phyloP scores from a whole-genome alignment of 2,797 vertebrate genomes.

The Menidia menidia region DNA sequence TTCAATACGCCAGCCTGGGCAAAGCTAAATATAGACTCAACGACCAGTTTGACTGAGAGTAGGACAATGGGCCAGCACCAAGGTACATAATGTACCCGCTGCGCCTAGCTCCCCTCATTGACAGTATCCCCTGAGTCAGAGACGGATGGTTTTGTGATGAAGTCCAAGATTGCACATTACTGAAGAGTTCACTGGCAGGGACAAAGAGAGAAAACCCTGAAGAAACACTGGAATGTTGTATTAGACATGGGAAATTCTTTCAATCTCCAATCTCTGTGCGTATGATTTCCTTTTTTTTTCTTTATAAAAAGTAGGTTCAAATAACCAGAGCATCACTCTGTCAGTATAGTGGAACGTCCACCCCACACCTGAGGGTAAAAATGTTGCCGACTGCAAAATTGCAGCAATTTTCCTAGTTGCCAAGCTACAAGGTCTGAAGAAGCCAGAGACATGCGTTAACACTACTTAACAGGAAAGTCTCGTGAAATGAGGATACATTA shows the following conservation, averaged over 20 bases:
- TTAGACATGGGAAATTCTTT: background rate
- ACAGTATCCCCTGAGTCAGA: no score
- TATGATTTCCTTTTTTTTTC: no score
- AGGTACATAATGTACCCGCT: background rate
- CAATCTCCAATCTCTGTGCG: background rate
- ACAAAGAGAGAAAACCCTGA: no score
- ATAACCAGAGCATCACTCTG: no score
- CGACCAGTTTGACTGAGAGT: constrained; percentile 41
- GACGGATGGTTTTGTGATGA: no score
- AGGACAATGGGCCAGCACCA: constrained; percentile 30
- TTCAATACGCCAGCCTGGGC: constrained; percentile 67
- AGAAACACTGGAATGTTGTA: background rate
- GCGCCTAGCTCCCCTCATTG: background rate
- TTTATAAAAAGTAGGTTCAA: no score
- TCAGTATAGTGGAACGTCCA: background rate
- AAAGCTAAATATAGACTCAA: constrained; percentile 65
- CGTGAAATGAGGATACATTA: background rate
- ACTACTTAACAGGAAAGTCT: background rate
- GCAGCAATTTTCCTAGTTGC: background rate
- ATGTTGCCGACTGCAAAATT: background rate
- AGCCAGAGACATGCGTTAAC: background rate
- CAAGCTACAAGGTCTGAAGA: background rate
- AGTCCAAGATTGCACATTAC: no score
- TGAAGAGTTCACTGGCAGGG: no score
- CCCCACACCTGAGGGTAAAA: background rate